Evolutionary conservation across 2,888 invertebrate genomes (phyloP), one percentile per base, ranked within the genome.

Genomic region (Criorhina ranunculi): DNA sequence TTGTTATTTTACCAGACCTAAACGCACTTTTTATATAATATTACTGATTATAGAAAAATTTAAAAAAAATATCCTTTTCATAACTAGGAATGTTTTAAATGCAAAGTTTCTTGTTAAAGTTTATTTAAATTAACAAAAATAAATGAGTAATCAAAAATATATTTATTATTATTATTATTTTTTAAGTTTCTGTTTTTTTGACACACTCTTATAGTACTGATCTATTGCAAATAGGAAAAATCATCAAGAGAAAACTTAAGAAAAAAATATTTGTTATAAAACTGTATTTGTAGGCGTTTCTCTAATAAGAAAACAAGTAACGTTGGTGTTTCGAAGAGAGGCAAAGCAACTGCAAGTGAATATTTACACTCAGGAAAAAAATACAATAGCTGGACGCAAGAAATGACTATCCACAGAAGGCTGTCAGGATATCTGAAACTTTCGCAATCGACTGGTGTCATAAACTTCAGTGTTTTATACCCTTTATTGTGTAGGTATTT

Each of bases 41-140:
- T 24, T 12, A 33, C 17, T 33, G 37, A 33, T 60, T 40, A 5
- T 51, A 35, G 19, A 29, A 12, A 31, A 51, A 15, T 8, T 19
- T 35, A 59, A 62, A n/a, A 62, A 29, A 33, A 33, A 37, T 60
- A 67, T 72, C 62, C 60, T 75, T 70, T 75, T 85, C 12, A 60
- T 60, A 69, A 60, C 15, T 80, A 85, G 85, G 85, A 85, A 85
- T 85, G 85, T 85, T 80, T 75, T 85, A 85, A 85, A 85, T 85
- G 85, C 85, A 85, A 80, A 75, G 79, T 76, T 85, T 62, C 64
- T 46, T 78, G 12, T 55, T 12, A 42, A 66, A 66, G 17, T 42
- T 46, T 15, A 7, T 55, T 42, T 19, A 53, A 35, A 19, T 35
- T 73, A 57, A 55, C 31, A 29, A 46, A 78, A 60, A 51, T n/a